Conservation (phyloP, 2,888 invertebrate genomes). For the Steinernema carpocapsae region DNA sequence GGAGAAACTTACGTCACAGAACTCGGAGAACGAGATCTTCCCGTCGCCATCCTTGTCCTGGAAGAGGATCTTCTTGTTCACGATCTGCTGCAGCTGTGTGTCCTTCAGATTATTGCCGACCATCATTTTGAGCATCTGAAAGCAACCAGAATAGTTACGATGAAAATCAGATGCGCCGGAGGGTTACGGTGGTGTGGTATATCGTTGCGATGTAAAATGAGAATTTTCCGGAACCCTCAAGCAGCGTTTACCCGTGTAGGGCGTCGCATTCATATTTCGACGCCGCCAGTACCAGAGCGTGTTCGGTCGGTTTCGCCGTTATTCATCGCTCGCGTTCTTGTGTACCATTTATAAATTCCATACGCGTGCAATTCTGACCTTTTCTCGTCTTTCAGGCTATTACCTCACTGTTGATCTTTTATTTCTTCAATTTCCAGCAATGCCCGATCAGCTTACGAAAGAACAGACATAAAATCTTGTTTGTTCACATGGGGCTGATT, state of each 20-base stretch:
- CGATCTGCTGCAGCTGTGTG: slow-evolving; percentile 98
- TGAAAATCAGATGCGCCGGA: no score
- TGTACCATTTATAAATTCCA: neutral
- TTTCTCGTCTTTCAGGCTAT: neutral
- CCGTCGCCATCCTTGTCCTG: slow-evolving; percentile 99
- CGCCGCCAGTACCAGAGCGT: neutral
- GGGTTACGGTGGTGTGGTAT: no score
- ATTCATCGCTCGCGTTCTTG: no score
- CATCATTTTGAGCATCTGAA: slow-evolving; percentile 96
- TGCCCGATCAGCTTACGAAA: slow-evolving; percentile 82
- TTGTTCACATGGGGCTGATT: neutral
- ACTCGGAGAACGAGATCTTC: slow-evolving; percentile 99
- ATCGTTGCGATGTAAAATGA: no score
- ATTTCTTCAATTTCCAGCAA: slow-evolving; percentile 40
- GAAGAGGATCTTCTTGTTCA: slow-evolving; percentile 98
- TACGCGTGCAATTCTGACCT: neutral
- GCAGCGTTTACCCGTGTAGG: slow-evolving; percentile 1
- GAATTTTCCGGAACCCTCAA: no score
- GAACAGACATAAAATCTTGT: slow-evolving; percentile 76
- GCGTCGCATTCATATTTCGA: slow-evolving; percentile 19
- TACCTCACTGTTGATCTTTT: slow-evolving; percentile 6
- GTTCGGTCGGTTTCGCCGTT: neutral
- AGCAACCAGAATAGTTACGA: slow-evolving; percentile 25
- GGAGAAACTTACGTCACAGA: slow-evolving; percentile 81
- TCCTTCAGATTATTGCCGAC: slow-evolving; percentile 99